A percentile compares a stretch with the other conserved stretches of the same genome.
phyloP scores from a whole-genome alignment of 30 jellyfish, hydroid and myxozoan species.

The Haliclystus octoradiatus region DNA sequence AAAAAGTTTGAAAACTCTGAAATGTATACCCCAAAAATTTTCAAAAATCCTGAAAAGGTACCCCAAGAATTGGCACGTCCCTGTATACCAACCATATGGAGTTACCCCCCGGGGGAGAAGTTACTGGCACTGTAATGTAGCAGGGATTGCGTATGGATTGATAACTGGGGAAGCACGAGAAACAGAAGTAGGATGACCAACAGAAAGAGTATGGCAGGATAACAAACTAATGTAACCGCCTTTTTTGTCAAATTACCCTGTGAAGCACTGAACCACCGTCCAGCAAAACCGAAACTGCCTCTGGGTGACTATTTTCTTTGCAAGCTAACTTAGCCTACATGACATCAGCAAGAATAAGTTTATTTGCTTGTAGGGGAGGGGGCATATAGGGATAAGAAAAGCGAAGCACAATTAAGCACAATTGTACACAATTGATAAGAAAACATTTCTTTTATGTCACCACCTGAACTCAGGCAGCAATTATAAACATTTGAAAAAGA shows the following conservation, averaged over 20 bases:
- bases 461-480: too few species aligned
- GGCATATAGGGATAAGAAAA: neutral
- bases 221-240: neutral
- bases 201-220: neutral
- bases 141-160: constrained; percentile 3
- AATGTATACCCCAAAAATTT: too few species aligned
- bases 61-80: too few species aligned
- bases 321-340: neutral
- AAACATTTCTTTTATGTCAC: neutral
- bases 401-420: neutral
- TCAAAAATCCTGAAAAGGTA: too few species aligned
- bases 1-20: too few species aligned
- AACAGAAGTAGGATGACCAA: constrained; percentile 9
- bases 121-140: too few species aligned
- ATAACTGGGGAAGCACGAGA: constrained; percentile 8
- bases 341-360: neutral
- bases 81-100: too few species aligned
- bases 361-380: neutral
- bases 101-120: too few species aligned
- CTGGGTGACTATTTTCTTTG: neutral
- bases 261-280: constrained; percentile 24
- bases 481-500: too few species aligned
- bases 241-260: neutral
- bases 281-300: neutral
- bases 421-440: neutral